Evolutionary conservation across 2,113 vertebrate genomes (phyloP).

Genomic region (Rhabdornis inornatus): DNA sequence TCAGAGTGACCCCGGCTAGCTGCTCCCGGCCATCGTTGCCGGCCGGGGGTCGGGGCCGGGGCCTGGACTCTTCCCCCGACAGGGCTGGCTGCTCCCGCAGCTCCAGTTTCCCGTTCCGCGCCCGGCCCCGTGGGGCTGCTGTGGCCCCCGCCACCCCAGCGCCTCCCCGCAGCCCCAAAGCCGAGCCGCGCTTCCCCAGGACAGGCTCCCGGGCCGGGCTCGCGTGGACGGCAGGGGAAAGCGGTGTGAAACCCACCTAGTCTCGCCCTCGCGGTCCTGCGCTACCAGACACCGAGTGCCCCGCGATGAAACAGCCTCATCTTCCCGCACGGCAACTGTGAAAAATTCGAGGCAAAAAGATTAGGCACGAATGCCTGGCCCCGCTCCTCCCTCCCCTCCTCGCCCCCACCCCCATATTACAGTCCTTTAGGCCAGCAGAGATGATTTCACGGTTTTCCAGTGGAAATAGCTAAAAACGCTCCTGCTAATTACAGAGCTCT

Average conservation of each 20-base stretch:
- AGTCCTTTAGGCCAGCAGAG: slow-evolving; percentile 41
- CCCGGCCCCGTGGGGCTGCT: background rate
- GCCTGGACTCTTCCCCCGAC: background rate
- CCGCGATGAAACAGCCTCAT: background rate
- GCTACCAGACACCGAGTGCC: background rate
- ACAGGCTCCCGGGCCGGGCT: background rate
- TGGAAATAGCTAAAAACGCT: slow-evolving; percentile 64
- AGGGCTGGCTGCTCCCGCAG: background rate
- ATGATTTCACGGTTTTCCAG: slow-evolving; percentile 66
- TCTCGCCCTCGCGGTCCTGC: background rate
- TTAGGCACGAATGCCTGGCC: slow-evolving; percentile 27
- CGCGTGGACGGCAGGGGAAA: background rate
- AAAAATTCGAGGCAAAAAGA: slow-evolving; percentile 39
- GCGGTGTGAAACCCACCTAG: background rate
- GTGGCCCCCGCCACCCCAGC: background rate
- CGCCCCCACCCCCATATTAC: slow-evolving; percentile 43
- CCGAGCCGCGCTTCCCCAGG: background rate
- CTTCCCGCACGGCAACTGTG: slow-evolving; percentile 18
- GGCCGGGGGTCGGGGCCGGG: too few species aligned
- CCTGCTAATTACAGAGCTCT: slow-evolving; percentile 66
- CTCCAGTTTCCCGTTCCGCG: background rate
- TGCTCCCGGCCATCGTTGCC: too few species aligned
- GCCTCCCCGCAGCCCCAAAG: background rate
- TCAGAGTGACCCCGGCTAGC: background rate
- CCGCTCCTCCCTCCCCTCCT: slow-evolving; percentile 28